Percentiles rank a stretch among this genome's conserved stretches.
Conservation (phyloP, 2,113 vertebrate species). For the Microtus oregoni region DNA sequence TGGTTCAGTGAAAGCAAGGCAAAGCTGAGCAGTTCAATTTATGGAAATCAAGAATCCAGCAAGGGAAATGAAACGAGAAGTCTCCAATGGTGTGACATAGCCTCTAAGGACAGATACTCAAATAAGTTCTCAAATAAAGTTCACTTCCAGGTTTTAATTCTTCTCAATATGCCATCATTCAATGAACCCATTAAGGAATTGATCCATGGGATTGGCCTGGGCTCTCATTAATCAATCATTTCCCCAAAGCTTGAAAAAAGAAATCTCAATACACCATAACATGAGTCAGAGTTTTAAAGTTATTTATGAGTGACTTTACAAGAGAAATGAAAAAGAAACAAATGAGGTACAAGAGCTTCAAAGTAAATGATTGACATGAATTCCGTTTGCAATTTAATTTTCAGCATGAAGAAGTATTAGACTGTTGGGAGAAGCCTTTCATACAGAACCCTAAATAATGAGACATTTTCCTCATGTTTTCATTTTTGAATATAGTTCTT, state of each 20-base stretch:
- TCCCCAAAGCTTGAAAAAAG: not conserved
- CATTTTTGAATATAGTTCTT: not conserved
- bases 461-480: no score
- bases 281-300: not conserved
- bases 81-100: not conserved
- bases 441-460: not conserved
- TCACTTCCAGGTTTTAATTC: not conserved
- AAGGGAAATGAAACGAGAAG: not conserved
- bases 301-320: not conserved
- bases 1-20: not conserved
- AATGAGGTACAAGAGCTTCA: not conserved
- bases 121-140: not conserved
- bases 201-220: accelerated
- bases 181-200: not conserved
- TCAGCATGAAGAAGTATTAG: not conserved
- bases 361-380: not conserved
- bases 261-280: not conserved
- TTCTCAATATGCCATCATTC: not conserved
- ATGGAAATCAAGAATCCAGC: not conserved
- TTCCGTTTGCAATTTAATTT: not conserved
- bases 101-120: not conserved
- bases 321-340: not conserved
- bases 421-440: not conserved
- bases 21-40: accelerated
- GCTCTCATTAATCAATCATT: not conserved